These are phyloP conservation scores for Augochlora pura DNA, from an alignment of 1,140 invertebrate genomes.

Conservation along the genomic window DNA sequence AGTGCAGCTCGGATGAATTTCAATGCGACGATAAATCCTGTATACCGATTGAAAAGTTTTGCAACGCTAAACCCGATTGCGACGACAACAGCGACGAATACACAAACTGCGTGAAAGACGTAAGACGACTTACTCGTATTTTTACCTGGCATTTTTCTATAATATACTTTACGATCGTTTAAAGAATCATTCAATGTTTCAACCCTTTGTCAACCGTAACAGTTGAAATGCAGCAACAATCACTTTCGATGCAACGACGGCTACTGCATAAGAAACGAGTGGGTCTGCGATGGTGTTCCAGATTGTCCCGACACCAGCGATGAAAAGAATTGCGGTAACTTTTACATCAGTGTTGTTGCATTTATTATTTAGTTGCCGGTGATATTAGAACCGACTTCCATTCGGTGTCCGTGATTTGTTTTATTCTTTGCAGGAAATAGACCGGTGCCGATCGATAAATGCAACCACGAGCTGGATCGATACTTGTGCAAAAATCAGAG, in stretches of 20 bases:
- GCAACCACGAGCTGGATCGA: conserved; percentile 76
- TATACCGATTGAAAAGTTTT: conserved; percentile 89
- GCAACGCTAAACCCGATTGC: conserved; percentile 88
- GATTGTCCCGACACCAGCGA: conserved; percentile 86
- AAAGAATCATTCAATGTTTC: not conserved
- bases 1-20: conserved; percentile 59
- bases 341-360: not conserved
- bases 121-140: conserved; percentile 30
- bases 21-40: conserved; percentile 84
- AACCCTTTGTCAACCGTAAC: conserved; percentile 9
- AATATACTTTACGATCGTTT: not conserved
- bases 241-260: conserved; percentile 82
- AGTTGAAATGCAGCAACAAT: conserved; percentile 64
- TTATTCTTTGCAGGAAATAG: conserved; percentile 35
- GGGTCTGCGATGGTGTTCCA: conserved; percentile 83
- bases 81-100: conserved; percentile 89
- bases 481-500: conserved; percentile 83
- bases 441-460: conserved; percentile 67
- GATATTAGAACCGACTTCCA: not conserved
- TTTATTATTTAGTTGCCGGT: not conserved
- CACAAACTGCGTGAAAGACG: conserved; percentile 49
- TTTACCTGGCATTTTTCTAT: not conserved
- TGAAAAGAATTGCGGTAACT: conserved; percentile 83
- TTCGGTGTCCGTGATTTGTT: not conserved
- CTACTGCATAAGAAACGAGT: conserved; percentile 83